phyloP scores from a whole-genome alignment of 2,888 invertebrate genomes.

The Drosophila rellima region DNA sequence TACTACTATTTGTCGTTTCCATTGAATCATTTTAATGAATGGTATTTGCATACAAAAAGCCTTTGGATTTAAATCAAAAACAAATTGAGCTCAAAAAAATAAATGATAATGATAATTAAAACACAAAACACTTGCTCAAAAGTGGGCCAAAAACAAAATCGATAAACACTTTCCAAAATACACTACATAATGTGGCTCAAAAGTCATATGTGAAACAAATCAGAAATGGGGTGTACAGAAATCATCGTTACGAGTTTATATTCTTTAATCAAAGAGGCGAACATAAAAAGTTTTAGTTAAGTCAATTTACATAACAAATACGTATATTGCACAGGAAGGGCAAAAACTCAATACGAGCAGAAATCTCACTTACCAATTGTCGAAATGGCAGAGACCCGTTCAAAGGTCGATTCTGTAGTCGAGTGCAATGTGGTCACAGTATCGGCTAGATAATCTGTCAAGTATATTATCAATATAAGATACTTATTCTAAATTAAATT shows the following conservation, averaged over 20 bases:
- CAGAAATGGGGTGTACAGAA: constrained; percentile 51
- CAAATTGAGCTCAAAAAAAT: constrained; percentile 29
- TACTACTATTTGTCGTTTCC: constrained; percentile 48
- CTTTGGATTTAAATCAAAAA: constrained; percentile 67
- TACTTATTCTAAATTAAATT: not conserved
- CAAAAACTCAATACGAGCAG: constrained; percentile 15
- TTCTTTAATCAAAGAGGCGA: constrained; percentile 64
- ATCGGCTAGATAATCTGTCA: constrained; percentile 75
- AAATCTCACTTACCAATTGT: constrained; percentile 78
- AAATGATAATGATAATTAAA: constrained; percentile 40
- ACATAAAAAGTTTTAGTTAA: constrained; percentile 67
- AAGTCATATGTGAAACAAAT: constrained; percentile 51
- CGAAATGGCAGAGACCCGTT: constrained; percentile 81
- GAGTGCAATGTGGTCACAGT: constrained; percentile 80
- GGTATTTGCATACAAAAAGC: constrained; percentile 83
- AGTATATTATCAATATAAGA: not conserved
- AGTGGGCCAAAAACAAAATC: constrained; percentile 32
- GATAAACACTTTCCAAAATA: constrained; percentile 24
- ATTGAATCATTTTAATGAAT: constrained; percentile 71
- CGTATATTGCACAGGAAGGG: constrained; percentile 61
- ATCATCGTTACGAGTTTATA: constrained; percentile 46
- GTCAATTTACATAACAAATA: constrained; percentile 75
- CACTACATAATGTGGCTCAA: constrained; percentile 64
- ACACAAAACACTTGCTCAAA: constrained; percentile 34
- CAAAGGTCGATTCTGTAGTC: constrained; percentile 82